phyloP scores from a whole-genome alignment of 1,140 invertebrate genomes.

The Drosophila pectinifera region DNA sequence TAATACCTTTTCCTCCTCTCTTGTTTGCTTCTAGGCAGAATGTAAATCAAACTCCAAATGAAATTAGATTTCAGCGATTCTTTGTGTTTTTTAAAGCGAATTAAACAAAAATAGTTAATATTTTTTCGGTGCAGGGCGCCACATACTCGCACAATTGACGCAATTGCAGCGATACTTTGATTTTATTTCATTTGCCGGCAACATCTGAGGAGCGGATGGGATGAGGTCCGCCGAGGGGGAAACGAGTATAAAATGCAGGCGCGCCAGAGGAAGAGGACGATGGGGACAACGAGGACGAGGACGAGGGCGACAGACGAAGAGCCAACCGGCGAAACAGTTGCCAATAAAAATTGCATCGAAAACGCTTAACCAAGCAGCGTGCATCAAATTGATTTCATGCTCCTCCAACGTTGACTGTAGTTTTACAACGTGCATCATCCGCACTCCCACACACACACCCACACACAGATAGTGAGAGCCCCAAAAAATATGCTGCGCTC shows the following conservation, averaged over 20 bases:
- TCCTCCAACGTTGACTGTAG: slow-evolving; percentile 53
- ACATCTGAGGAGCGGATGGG: slow-evolving; percentile 33
- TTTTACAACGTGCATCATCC: slow-evolving; percentile 57
- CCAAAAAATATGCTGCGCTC: slow-evolving; percentile 71
- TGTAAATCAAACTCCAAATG: background rate
- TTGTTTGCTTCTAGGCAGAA: background rate
- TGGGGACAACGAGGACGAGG: background rate
- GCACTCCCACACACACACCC: slow-evolving; percentile 7
- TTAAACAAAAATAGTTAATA: slow-evolving; percentile 1
- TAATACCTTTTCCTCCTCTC: too few species aligned
- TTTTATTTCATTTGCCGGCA: slow-evolving; percentile 78
- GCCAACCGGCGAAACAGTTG: slow-evolving; percentile 71
- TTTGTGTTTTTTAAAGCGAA: background rate
- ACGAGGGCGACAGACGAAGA: slow-evolving; percentile 12
- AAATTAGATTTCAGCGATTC: background rate
- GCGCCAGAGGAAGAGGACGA: slow-evolving; percentile 18
- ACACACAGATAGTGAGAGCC: slow-evolving; percentile 15
- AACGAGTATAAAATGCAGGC: slow-evolving; percentile 55
- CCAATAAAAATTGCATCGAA: slow-evolving; percentile 83
- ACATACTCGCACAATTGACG: slow-evolving; percentile 69
- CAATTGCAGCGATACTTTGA: slow-evolving; percentile 81
- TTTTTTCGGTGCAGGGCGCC: slow-evolving; percentile 19
- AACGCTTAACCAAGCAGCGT: slow-evolving; percentile 81
- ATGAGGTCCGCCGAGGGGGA: slow-evolving; percentile 5
- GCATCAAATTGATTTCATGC: slow-evolving; percentile 80